These are phyloP conservation scores for Shargacucullia verbasci DNA, from an alignment of 2,888 invertebrate species.

Conservation along the genomic window DNA sequence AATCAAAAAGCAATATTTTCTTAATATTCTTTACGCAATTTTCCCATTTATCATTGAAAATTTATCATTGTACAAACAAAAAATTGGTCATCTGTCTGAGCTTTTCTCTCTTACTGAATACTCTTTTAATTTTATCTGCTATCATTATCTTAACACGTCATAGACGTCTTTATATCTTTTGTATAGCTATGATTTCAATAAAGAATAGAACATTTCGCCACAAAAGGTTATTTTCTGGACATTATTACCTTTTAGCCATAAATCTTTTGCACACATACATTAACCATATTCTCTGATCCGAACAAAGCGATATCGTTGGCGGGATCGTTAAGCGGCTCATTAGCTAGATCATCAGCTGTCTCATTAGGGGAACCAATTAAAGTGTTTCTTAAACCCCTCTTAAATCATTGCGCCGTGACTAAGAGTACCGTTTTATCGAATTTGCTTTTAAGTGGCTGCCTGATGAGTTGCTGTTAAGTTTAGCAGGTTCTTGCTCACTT, in stretches of 20 bases:
- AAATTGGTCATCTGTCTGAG: no score
- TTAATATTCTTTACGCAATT: no score
- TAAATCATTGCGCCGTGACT: slow-evolving; percentile 63
- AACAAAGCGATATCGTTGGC: slow-evolving; percentile 45
- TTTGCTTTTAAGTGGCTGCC: slow-evolving; percentile 35
- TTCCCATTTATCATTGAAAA: no score
- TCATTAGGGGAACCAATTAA: slow-evolving; percentile 84
- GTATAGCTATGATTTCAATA: no score
- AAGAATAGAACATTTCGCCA: no score
- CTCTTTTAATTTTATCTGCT: no score
- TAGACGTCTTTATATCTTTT: no score
- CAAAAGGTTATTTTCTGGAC: no score
- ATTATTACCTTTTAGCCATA: slow-evolving; percentile 10
- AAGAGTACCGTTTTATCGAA: slow-evolving; percentile 48
- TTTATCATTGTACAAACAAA: no score
- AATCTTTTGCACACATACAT: slow-evolving; percentile 33
- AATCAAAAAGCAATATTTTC: no score
- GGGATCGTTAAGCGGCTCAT: slow-evolving; percentile 71
- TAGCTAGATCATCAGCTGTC: slow-evolving; percentile 82
- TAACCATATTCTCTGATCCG: slow-evolving; percentile 28
- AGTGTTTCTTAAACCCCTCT: slow-evolving; percentile 63
- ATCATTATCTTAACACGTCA: no score
- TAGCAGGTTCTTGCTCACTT: slow-evolving; percentile 1
- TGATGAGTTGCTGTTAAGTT: slow-evolving; percentile 36
- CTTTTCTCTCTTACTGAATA: no score